phyloP scores from a whole-genome alignment of 2,113 vertebrate species.

The Eupsittula cactorum region DNA sequence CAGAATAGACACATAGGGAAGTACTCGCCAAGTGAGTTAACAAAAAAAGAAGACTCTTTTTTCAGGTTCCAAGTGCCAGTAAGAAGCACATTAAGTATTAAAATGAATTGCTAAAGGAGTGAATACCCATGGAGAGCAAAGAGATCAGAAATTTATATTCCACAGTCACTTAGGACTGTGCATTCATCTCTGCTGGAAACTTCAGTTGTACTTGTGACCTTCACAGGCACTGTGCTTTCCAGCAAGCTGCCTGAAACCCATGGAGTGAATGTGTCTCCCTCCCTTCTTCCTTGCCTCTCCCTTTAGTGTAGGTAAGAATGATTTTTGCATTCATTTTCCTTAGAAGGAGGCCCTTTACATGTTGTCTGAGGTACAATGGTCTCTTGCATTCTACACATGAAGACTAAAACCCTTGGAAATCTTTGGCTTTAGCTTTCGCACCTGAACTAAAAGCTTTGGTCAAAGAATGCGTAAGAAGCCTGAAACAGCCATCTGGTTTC shows the following conservation, averaged over 20 bases:
- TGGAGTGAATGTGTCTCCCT: not conserved
- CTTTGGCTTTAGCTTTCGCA: not conserved
- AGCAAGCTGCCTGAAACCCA: not conserved
- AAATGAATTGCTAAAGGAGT: not conserved
- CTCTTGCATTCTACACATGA: not conserved
- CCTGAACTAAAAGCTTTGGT: not conserved
- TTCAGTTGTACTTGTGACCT: conserved; percentile 33
- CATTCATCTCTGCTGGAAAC: conserved; percentile 20
- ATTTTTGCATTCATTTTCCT: not conserved
- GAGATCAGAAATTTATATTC: not conserved
- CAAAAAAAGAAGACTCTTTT: not conserved
- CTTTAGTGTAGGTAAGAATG: not conserved
- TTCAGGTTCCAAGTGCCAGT: not conserved
- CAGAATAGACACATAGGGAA: conserved; percentile 7
- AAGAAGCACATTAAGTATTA: not conserved
- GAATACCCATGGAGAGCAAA: not conserved
- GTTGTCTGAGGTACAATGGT: not conserved
- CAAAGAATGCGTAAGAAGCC: not conserved
- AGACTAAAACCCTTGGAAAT: not conserved
- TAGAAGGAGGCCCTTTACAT: not conserved
- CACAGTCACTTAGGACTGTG: not conserved
- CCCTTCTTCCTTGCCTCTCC: not conserved
- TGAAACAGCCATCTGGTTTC: not conserved
- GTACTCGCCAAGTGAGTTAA: not conserved
- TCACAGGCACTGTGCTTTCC: not conserved